phyloP scores from a whole-genome alignment of 2,888 invertebrate species.

The Papilio gigon region DNA sequence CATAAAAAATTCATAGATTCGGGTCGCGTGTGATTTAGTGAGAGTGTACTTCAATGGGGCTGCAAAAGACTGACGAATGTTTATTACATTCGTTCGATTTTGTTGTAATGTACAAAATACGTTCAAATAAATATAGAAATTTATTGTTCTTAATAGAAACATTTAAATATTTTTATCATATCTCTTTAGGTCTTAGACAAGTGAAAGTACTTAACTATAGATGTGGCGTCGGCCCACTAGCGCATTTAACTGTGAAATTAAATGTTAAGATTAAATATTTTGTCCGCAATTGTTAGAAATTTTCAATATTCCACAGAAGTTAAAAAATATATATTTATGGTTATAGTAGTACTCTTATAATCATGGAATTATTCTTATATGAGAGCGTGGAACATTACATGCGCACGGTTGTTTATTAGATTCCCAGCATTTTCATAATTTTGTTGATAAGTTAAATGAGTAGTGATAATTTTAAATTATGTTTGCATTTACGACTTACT shows the following conservation, averaged over 20 bases:
- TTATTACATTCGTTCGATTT: constrained; percentile 28
- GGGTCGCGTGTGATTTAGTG: constrained; percentile 1
- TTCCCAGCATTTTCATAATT: constrained; percentile 5
- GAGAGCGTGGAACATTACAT: neutral
- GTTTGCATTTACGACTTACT: neutral
- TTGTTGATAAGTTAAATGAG: neutral
- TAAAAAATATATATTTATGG: neutral
- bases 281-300: constrained; percentile 9
- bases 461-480: constrained; percentile 5
- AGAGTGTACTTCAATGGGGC: constrained; percentile 26
- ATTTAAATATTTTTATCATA: constrained; percentile 27
- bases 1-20: neutral
- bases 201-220: constrained; percentile 21
- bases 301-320: neutral
- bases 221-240: constrained; percentile 20
- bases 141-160: constrained; percentile 37
- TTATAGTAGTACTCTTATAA: neutral
- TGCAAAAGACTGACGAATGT: constrained; percentile 30
- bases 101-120: constrained; percentile 45
- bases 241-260: constrained; percentile 21
- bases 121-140: constrained; percentile 28
- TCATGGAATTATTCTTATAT: neutral
- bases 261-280: constrained; percentile 17
- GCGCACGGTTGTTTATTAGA: neutral
- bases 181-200: constrained; percentile 10